A percentile compares a stretch with the other conserved stretches of the same genome.
phyloP scores from a whole-genome alignment of 2,888 invertebrate genomes.

The Andrena bicolor region DNA sequence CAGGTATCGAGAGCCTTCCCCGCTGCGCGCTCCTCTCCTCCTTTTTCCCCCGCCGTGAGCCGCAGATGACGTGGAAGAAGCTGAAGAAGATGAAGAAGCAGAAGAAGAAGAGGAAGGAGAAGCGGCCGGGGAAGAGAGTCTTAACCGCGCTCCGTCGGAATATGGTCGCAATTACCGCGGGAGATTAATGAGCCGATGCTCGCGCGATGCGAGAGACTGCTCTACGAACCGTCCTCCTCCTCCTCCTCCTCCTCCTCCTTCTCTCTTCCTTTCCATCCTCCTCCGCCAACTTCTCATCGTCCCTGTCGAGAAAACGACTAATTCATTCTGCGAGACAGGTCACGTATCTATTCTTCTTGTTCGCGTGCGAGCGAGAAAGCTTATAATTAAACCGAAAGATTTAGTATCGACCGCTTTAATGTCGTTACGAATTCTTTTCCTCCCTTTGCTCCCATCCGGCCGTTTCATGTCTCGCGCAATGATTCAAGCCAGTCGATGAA shows the following conservation, averaged over 20 bases:
- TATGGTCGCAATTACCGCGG: slow-evolving; percentile 81
- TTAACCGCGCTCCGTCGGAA: slow-evolving; percentile 77
- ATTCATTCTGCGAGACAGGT: slow-evolving; percentile 73
- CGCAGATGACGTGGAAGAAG: slow-evolving; percentile 68
- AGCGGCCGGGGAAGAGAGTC: slow-evolving; percentile 67
- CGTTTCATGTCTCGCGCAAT: slow-evolving; percentile 30
- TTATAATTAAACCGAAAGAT: slow-evolving; percentile 71
- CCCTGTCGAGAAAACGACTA: slow-evolving; percentile 72
- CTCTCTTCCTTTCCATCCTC: slow-evolving; percentile 52
- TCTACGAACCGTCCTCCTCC: slow-evolving; percentile 73
- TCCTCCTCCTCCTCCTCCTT: slow-evolving; percentile 55
- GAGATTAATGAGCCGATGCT: slow-evolving; percentile 83
- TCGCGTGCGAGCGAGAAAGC: slow-evolving; percentile 70
- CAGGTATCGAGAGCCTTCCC: slow-evolving; percentile 72
- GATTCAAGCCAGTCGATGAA: slow-evolving; percentile 14
- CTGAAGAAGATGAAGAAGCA: slow-evolving; percentile 65
- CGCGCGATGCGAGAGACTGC: slow-evolving; percentile 77
- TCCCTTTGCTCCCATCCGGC: slow-evolving; percentile 10
- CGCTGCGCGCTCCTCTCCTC: slow-evolving; percentile 62
- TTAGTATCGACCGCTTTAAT: slow-evolving; percentile 69
- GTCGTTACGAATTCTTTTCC: slow-evolving; percentile 66
- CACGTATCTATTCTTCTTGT: slow-evolving; percentile 73
- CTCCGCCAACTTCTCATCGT: slow-evolving; percentile 67
- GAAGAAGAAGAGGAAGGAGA: slow-evolving; percentile 54
- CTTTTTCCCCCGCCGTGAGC: slow-evolving; percentile 12